Evolutionary conservation across 2,888 invertebrate species (phyloP).

Genomic region (Drosophila eohydei): DNA sequence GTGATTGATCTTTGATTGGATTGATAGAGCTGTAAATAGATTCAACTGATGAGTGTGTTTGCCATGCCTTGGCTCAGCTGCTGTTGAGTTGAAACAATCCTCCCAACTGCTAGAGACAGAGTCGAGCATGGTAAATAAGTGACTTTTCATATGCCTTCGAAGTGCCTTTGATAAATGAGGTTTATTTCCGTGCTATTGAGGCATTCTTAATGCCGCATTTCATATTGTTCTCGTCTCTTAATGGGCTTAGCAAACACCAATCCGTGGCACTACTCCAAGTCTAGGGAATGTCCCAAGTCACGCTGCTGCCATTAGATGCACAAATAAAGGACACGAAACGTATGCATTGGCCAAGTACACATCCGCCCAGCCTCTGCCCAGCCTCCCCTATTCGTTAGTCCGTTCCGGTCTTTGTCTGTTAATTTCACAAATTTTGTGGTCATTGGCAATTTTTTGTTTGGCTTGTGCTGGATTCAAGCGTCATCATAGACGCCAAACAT

Average conservation of each 20-base stretch:
- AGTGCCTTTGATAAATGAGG: slow-evolving; percentile 9
- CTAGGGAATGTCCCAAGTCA: slow-evolving; percentile 32
- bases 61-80: slow-evolving; percentile 1
- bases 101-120: background rate
- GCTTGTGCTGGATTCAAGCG: slow-evolving; percentile 8
- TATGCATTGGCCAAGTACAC: slow-evolving; percentile 14
- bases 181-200: background rate
- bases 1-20: slow-evolving; percentile 76
- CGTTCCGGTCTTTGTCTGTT: slow-evolving; percentile 15
- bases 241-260: slow-evolving; percentile 18
- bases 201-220: background rate
- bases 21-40: slow-evolving; percentile 35
- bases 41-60: slow-evolving; percentile 7
- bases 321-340: slow-evolving; percentile 46
- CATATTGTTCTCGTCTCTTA: slow-evolving; percentile 3
- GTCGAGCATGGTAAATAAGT: background rate
- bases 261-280: slow-evolving; percentile 23
- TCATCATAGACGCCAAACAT: slow-evolving; percentile 46
- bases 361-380: background rate
- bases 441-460: slow-evolving; percentile 38
- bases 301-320: slow-evolving; percentile 47
- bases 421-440: slow-evolving; percentile 56
- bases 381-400: background rate
- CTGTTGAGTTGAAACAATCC: background rate
- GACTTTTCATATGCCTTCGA: background rate